These are phyloP conservation scores for Arctopsyche grandis DNA, from an alignment of 1,140 invertebrate species.

Conservation along the genomic window DNA sequence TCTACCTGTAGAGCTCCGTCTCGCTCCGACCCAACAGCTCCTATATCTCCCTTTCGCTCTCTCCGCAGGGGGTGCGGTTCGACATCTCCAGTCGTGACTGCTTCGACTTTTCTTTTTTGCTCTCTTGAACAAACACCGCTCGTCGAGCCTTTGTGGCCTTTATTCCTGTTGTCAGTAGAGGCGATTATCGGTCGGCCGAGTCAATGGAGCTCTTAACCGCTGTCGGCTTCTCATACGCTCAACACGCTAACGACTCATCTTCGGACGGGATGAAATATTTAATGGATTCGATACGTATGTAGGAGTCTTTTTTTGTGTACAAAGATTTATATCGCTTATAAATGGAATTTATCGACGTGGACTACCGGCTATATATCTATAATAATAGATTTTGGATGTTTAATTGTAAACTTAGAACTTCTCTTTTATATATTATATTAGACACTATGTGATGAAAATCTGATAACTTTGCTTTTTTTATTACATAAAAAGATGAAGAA, in stretches of 20 bases:
- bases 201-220: neutral
- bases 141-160: conserved; percentile 36
- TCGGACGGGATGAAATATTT: neutral
- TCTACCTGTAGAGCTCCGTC: conserved; percentile 22
- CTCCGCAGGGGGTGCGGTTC: neutral
- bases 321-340: neutral
- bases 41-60: neutral
- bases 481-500: no score
- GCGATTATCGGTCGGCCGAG: conserved; percentile 34
- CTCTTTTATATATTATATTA: no score
- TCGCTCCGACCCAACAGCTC: neutral
- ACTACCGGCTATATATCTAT: no score
- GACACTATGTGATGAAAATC: no score
- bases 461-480: no score
- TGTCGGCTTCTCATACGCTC: neutral
- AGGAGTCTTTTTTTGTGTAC: neutral
- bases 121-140: neutral
- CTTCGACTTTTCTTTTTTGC: neutral
- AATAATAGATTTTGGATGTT: no score
- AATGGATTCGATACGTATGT: neutral
- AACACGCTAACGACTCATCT: neutral
- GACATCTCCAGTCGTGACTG: neutral
- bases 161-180: conserved; percentile 47
- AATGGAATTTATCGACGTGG: no score
- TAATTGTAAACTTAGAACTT: no score